Conservation (phyloP, 2,113 vertebrate species). For the Poecile atricapillus region DNA sequence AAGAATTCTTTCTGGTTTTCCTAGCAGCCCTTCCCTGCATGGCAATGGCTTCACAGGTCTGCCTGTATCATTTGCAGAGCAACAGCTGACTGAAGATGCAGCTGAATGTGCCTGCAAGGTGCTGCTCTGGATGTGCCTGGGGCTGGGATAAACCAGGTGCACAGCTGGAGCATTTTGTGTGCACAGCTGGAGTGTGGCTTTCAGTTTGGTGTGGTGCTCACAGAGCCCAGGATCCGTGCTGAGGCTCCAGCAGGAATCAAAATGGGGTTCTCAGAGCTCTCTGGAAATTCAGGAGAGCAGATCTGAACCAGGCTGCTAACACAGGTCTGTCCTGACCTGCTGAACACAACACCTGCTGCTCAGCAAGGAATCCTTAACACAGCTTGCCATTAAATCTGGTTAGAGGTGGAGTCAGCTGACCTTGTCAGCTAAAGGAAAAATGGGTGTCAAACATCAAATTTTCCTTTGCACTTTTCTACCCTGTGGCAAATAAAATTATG, state of each 20-base stretch:
- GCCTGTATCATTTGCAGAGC: not conserved
- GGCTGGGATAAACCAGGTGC: not conserved
- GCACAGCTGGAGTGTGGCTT: not conserved
- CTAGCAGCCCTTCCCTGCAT: not conserved
- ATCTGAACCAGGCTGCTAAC: not conserved
- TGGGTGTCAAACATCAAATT: not conserved
- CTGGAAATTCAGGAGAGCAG: not conserved
- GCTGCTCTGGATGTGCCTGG: not conserved
- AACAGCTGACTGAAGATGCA: not conserved
- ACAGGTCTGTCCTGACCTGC: not conserved
- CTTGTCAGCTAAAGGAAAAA: not conserved
- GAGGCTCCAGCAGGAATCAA: not conserved
- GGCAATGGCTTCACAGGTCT: not conserved
- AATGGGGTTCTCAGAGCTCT: not conserved
- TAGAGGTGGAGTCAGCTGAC: not conserved
- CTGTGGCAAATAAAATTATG: not conserved
- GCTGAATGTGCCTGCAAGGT: fast-evolving
- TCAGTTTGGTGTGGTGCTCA: not conserved
- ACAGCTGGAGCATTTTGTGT: not conserved
- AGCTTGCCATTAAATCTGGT: not conserved
- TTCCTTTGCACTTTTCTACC: not conserved
- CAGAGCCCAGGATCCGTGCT: not conserved
- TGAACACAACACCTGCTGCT: not conserved
- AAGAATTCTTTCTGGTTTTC: not conserved
- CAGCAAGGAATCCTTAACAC: not conserved